Conservation (phyloP, 2,888 invertebrate species). For the Charanyca ferruginea region DNA sequence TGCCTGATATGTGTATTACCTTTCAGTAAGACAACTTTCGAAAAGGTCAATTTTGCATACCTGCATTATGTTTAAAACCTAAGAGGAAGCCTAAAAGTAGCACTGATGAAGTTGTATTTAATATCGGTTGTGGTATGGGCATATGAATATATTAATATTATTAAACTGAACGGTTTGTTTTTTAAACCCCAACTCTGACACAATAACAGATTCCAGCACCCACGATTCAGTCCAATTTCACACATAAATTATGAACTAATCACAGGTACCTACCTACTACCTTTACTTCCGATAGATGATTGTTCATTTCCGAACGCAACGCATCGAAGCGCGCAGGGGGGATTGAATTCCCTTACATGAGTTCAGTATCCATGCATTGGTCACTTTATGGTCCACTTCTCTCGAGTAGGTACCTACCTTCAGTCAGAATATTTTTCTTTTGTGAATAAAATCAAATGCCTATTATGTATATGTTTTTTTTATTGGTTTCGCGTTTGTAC, state of each 20-base stretch:
- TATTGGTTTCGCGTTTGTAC: background rate
- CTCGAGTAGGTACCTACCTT: conserved; percentile 10
- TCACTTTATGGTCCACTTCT: conserved; percentile 59
- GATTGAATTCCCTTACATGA: conserved; percentile 74
- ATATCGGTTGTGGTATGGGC: too few species aligned
- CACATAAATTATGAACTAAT: conserved; percentile 77
- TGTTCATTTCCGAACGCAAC: conserved; percentile 81
- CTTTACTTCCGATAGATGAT: conserved; percentile 82
- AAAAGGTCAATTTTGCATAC: too few species aligned
- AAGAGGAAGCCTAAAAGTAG: too few species aligned
- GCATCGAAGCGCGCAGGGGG: conserved; percentile 74
- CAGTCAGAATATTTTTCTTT: conserved; percentile 6
- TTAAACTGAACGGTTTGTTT: too few species aligned
- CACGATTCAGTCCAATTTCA: conserved; percentile 64
- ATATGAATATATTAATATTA: too few species aligned
- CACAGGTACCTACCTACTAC: conserved; percentile 65
- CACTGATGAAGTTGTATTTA: too few species aligned
- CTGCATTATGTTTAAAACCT: too few species aligned
- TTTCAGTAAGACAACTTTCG: too few species aligned
- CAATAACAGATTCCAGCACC: conserved; percentile 18
- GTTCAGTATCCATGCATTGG: conserved; percentile 64
- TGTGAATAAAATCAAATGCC: background rate
- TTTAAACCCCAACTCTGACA: background rate
- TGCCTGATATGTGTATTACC: too few species aligned
- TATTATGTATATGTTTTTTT: too few species aligned